Evolutionary conservation across 2,888 invertebrate genomes (phyloP), one percentile per base, ranked within the genome.

Genomic region (Aspidapion aeneum): DNA sequence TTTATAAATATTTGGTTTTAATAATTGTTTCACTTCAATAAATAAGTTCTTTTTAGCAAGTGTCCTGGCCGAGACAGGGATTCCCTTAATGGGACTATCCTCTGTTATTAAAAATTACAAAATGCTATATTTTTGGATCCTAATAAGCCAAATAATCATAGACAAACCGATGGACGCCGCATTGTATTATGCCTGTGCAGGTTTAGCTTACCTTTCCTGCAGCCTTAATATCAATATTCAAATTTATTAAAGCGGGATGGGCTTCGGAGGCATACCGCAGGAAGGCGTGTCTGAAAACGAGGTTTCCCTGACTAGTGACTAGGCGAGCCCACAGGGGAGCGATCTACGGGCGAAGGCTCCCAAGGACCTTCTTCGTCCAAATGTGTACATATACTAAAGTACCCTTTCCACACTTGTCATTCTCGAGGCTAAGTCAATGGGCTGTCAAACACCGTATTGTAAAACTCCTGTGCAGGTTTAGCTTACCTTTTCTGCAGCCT

Each of bases 381-480:
- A 18, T 87, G 82, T 0, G 89, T 87, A n/a, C n/a, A n/a, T n/a
- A 77, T 92, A 94, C 74, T 94, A 91, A 20, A 91, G 77, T 1
- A 94, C 87, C 58, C 94, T 83, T 77, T 94, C 94, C 0, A 94
- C 93, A 59, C 89, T 88, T 2, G 89, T 90, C 90, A 90, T 90
- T 71, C 90, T 87, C 16, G 87, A 87, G 57, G 88, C 82, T 21
- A 87, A 86, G 75, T 93, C 93, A 0, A n/a, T n/a, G n/a, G n/a
- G n/a, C n/a, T n/a, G n/a, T n/a, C n/a, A n/a, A n/a, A n/a, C n/a
- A n/a, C n/a, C n/a, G n/a, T n/a, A n/a, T n/a, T n/a, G n/a, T n/a
- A n/a, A n/a, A n/a, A n/a, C n/a, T n/a, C n/a, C n/a, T n/a, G n/a
- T n/a, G n/a, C n/a, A n/a, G n/a, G n/a, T n/a, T n/a, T n/a, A n/a